Base-by-base conservation (phyloP, 2,888 invertebrate species). In the Pachliopta kotzebuea region DNA sequence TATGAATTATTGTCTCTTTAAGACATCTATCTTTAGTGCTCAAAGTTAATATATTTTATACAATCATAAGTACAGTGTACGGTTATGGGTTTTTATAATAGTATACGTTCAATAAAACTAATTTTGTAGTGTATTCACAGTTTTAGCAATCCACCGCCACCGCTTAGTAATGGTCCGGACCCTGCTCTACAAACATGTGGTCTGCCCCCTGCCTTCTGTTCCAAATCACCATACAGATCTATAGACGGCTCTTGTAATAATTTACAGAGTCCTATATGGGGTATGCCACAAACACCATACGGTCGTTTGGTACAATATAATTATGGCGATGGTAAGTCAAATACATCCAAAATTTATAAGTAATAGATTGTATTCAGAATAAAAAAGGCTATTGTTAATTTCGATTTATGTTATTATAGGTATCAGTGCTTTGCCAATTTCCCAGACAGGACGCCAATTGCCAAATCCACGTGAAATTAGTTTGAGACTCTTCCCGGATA, bases 211-310 rank as follows among this genome's bases (percentile, higher is more conserved):
- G 81, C 90, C 0, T 81, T 84, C 68, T 93, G 94, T 69, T 74
- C 84, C 17, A 88, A 92, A 42, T 88, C 93, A 0, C 93, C 94
- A 60, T 98, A 97, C 83, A 92, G 91, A 21, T 69, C 96, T 0
- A 93, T 96, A 68, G 99, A 99, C 81, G 99, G 99, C 0, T 95
- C 97, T 0, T 99, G 99, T 81, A 99, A 99, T 84, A 99, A 99
- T 84, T 85, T 96, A 58, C 90, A 93, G 66, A 94, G 96, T 71
- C 97, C 98, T 0, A 93, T 94, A 9, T 95, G 96, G 94, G 99
- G 99, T 18, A 92, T 93, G 60, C 94, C 96, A 0, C 95, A 95
- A 74, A 95, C 95, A 0, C 94, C 94, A 0, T 96, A 95, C 69
- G 93, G 92, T 53, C 89, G 96, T 70, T 81, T 96, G 37, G 74